Percentiles rank a stretch among this genome's conserved stretches.
Evolutionary conservation across 2,113 vertebrate species (phyloP).

Genomic region (Candoia aspera): DNA sequence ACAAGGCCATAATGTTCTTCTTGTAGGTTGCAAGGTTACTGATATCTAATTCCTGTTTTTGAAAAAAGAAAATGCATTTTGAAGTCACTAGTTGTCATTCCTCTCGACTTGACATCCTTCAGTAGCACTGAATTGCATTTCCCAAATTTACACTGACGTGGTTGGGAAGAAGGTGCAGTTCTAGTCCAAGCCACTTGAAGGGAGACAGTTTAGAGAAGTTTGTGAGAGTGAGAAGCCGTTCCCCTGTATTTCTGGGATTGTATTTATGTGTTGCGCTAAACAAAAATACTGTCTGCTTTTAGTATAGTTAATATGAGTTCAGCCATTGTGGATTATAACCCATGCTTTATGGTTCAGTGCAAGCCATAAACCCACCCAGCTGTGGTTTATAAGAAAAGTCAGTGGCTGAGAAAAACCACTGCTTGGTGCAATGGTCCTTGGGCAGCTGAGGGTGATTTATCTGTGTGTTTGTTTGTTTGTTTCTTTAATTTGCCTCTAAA

Average conservation of each 20-base stretch:
- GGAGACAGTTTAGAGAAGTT: not conserved
- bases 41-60: constrained; percentile 82
- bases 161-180: not conserved
- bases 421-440: not conserved
- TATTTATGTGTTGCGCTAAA: not conserved
- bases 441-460: not conserved
- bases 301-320: not conserved
- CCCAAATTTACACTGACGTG: not conserved
- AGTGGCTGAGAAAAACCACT: not conserved
- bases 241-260: not conserved
- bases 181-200: not conserved
- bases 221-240: not conserved
- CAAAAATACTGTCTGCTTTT: not conserved
- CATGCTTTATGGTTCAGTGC: not conserved
- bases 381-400: not conserved
- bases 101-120: not conserved
- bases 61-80: constrained; percentile 61
- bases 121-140: not conserved
- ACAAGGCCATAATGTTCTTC: constrained; percentile 90
- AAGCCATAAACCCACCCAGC: not conserved
- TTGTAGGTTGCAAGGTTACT: constrained; percentile 85
- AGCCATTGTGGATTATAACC: not conserved
- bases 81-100: not conserved
- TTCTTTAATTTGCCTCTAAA: not conserved
- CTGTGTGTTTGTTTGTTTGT: not conserved